Evolutionary conservation across 2,113 vertebrate species (phyloP).

Genomic region (Spheniscus mendiculus): DNA sequence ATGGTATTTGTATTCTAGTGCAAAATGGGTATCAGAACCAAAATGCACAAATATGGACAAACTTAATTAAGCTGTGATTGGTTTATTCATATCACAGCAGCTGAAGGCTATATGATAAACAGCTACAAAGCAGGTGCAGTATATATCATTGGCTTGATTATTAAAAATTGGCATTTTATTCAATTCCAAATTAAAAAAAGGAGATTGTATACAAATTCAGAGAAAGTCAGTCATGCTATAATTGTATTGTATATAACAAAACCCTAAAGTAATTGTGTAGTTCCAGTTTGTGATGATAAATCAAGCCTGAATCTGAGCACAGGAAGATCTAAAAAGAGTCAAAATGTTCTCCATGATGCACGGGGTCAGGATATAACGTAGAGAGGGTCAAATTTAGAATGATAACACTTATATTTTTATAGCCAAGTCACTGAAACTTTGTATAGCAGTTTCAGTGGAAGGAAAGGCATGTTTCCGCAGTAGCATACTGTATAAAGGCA

Average conservation of each 20-base stretch:
- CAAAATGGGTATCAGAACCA: conserved; percentile 10
- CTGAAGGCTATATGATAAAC: conserved; percentile 26
- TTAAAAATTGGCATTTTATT: conserved; percentile 35
- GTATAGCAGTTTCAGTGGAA: neutral
- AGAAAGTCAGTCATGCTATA: neutral
- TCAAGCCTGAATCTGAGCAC: neutral
- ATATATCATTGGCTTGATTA: neutral
- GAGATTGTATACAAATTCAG: neutral
- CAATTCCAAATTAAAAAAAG: neutral
- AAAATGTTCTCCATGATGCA: neutral
- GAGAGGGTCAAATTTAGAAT: neutral
- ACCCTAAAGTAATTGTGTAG: neutral
- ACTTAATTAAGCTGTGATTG: conserved; percentile 24
- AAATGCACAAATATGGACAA: conserved; percentile 28
- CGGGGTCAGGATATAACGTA: neutral
- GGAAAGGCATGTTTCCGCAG: neutral
- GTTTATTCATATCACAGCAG: conserved; percentile 36
- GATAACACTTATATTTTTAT: neutral
- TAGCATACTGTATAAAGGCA: neutral
- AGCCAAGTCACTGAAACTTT: neutral
- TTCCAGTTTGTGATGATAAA: neutral
- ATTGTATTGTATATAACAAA: neutral
- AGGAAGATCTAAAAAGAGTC: neutral
- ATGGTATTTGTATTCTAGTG: neutral
- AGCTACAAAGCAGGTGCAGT: neutral